Base-by-base conservation (phyloP, 2,888 invertebrate species). In the Drosophila falleni region DNA sequence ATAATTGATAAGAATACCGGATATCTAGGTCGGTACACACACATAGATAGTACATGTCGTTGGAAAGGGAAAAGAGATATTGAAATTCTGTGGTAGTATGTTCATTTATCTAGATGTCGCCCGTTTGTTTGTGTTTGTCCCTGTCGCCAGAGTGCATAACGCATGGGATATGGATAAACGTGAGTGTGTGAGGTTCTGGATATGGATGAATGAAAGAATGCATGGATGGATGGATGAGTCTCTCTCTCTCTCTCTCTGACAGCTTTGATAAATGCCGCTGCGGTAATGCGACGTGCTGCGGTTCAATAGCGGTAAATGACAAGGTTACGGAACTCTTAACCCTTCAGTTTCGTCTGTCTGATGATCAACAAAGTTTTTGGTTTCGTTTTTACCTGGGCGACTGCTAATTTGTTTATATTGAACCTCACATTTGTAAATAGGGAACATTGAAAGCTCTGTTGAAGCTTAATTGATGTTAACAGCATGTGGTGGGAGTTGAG, bases 201-300 rank as follows among this genome's bases (percentile, higher is more conserved):
- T 11, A 59, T 53, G 75, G 54, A 55, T 33, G 55, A 49, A 51
- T 54, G 42, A 35, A 13, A 49, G 19, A 10, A 16, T 74, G 53
- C n/a, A 33, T 70, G 62, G 15, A 35, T 41, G 49, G 37, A 37
- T 71, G 65, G 31, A 49, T 16, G 15, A 16, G 58, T n/a, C 26
- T n/a, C n/a, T 46, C 13, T n/a, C 26, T n/a, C n/a, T 46, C 13
- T n/a, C 35, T 53, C 54, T 23, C 33, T 54, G 59, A 62, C 54
- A 71, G 44, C 75, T 77, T 80, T 78, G 77, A 78, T 78, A 47
- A 71, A 80, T 79, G 80, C 80, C 77, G 77, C 75, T 29, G 29
- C 10, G 9, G 15, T 29, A 15, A 19, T 47, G 60, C 46, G 47
- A 55, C 58, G 55, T 59, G 46, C 70, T 31, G 54, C 42, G 53